Conservation (phyloP, 2,888 invertebrate genomes). For the Serripes groenlandicus region DNA sequence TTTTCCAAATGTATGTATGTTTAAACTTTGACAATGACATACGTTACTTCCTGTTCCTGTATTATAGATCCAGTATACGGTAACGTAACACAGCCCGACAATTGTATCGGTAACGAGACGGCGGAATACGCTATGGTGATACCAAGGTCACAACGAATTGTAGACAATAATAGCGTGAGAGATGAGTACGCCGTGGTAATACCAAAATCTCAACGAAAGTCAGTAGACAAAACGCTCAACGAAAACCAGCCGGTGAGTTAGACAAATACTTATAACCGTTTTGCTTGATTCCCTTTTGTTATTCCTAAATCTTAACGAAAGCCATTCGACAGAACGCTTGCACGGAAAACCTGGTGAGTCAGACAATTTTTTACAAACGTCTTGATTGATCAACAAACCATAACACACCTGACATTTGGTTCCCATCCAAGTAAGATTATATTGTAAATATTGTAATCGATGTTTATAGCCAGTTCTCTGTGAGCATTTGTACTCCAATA, state of each 20-base stretch:
- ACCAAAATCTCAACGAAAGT: slow-evolving; percentile 2
- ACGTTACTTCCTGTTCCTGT: neutral
- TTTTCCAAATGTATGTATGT: neutral
- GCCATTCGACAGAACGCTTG: no score
- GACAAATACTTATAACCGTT: neutral
- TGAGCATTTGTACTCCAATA: no score
- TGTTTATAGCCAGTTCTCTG: no score
- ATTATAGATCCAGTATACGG: slow-evolving; percentile 14
- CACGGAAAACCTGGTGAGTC: no score
- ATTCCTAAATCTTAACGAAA: no score
- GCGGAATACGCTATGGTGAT: slow-evolving; percentile 14
- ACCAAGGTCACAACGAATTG: slow-evolving; percentile 2
- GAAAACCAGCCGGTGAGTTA: neutral
- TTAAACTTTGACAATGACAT: neutral
- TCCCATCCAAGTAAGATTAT: no score
- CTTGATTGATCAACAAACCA: no score
- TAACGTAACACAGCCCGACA: neutral
- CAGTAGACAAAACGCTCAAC: no score
- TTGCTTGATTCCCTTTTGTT: no score
- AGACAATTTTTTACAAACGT: no score
- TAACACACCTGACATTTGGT: no score
- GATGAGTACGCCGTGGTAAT: slow-evolving; percentile 10
- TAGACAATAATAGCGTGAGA: neutral
- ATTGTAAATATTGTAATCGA: no score
- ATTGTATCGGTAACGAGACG: neutral